Conservation (phyloP, 1,140 invertebrate species). For the Scylla paramamosain region DNA sequence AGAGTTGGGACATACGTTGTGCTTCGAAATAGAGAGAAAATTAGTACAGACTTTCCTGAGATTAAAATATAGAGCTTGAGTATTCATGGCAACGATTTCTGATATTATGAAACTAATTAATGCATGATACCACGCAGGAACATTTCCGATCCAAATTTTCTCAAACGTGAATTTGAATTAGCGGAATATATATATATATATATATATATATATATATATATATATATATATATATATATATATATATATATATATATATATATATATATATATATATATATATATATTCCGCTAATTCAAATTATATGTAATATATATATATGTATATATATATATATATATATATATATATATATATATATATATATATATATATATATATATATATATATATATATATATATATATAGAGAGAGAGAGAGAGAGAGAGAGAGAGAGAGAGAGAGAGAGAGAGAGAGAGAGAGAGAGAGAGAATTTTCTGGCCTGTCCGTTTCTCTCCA, state of each 20-base stretch:
- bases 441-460: conserved; percentile 37
- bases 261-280: neutral
- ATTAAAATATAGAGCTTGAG: no score
- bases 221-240: neutral
- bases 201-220: neutral
- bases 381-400: neutral
- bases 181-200: neutral
- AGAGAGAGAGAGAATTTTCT: neutral
- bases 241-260: neutral
- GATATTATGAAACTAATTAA: no score
- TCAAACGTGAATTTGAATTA: neutral
- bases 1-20: no score
- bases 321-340: neutral
- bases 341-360: neutral
- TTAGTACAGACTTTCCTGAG: no score
- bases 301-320: neutral
- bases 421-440: conserved; percentile 16
- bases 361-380: neutral
- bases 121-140: no score
- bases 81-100: no score
- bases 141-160: no score
- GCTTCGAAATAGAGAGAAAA: no score
- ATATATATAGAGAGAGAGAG: neutral
- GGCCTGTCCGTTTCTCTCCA: neutral
- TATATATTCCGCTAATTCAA: neutral